Percentiles rank a stretch among this genome's conserved stretches.
phyloP scores from a whole-genome alignment of 2,113 vertebrate species.

The Corydoras maculifer region DNA sequence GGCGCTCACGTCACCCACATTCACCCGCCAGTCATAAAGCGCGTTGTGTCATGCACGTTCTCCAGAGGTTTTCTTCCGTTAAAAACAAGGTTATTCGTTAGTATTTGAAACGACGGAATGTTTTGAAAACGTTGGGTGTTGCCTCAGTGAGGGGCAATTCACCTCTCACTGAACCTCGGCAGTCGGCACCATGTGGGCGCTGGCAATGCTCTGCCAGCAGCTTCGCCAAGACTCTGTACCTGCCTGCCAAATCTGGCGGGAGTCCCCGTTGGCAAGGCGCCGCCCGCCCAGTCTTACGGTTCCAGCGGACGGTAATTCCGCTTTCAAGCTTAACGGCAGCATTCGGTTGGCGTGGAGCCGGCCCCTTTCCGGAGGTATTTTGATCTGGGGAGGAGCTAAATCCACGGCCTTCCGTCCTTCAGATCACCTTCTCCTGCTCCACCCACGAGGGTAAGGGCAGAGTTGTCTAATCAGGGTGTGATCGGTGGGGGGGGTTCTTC shows the following conservation, averaged over 20 bases:
- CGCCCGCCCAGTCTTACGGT: slow-evolving; percentile 23
- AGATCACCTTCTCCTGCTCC: slow-evolving; percentile 21
- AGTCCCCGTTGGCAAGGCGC: slow-evolving; percentile 52
- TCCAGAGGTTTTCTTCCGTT: slow-evolving; percentile 17
- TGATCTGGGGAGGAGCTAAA: neutral
- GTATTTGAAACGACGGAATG: too few species aligned
- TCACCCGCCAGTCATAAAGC: too few species aligned
- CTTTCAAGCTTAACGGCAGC: neutral
- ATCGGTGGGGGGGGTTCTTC: too few species aligned
- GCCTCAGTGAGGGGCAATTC: slow-evolving; percentile 52
- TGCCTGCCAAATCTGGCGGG: slow-evolving; percentile 39
- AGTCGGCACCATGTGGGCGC: slow-evolving; percentile 54
- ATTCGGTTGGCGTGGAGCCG: neutral
- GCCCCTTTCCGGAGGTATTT: slow-evolving; percentile 1
- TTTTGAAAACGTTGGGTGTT: slow-evolving; percentile 12
- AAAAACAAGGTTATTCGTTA: slow-evolving; percentile 21
- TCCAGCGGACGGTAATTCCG: slow-evolving; percentile 28
- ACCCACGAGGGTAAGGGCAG: slow-evolving; percentile 11
- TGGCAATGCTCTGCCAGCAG: slow-evolving; percentile 44
- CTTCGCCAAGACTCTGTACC: slow-evolving; percentile 61
- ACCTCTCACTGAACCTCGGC: slow-evolving; percentile 63
- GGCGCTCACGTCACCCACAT: too few species aligned
- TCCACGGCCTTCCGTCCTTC: neutral
- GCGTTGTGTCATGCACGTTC: neutral
- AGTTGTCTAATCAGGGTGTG: too few species aligned